A percentile compares a stretch with the other conserved stretches of the same genome.
Conservation (phyloP, 2,797 vertebrate genomes). For the Enteromius radiatus region DNA sequence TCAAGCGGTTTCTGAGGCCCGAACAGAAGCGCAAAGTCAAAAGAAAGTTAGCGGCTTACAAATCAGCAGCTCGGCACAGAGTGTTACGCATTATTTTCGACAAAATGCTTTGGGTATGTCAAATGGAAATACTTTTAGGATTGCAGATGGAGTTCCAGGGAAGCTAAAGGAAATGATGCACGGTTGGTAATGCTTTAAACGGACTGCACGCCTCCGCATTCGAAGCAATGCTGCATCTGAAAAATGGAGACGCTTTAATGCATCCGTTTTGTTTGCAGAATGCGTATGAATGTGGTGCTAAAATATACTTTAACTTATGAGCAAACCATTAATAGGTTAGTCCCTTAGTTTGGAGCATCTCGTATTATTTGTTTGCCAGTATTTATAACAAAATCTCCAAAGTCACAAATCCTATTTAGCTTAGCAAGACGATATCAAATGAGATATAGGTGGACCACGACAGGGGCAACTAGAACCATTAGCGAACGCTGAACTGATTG, state of each 20-base stretch:
- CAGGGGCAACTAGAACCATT: not conserved
- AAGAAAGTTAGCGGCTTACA: constrained; percentile 54
- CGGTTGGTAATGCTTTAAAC: constrained; percentile 23
- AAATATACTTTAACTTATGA: not conserved
- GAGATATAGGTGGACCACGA: not conserved
- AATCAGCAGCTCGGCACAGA: constrained; percentile 9
- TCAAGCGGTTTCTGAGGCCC: constrained; percentile 11
- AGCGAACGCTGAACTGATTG: not conserved
- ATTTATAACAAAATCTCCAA: not conserved
- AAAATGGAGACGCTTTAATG: constrained; percentile 12
- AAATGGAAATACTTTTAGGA: constrained; percentile 37
- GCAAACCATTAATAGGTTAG: not conserved
- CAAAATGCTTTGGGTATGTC: constrained; percentile 41
- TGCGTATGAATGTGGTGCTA: not conserved
- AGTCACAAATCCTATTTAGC: not conserved
- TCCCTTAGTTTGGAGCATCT: not conserved
- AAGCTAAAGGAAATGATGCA: constrained; percentile 7
- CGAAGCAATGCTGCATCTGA: not conserved
- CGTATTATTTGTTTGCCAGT: not conserved
- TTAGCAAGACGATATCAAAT: not conserved
- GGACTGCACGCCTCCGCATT: constrained; percentile 20
- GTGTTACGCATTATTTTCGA: constrained; percentile 34
- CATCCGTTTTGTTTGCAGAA: not conserved
- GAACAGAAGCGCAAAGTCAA: constrained; percentile 45
- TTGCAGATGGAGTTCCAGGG: constrained; percentile 27